These are phyloP conservation scores for Lithophane leautieri DNA, from an alignment of 2,888 invertebrate species.

Conservation along the genomic window DNA sequence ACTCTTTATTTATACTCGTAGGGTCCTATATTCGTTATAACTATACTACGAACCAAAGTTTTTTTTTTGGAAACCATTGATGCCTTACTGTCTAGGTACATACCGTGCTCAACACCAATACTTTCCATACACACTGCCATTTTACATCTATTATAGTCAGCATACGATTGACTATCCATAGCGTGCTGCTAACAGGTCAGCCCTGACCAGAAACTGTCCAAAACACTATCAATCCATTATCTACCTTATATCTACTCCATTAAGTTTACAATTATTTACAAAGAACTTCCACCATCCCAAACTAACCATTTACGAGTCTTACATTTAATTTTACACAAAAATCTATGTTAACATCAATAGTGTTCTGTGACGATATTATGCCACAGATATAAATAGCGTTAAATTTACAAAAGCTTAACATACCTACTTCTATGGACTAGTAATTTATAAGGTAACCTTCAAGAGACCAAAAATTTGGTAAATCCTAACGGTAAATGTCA, in stretches of 20 bases:
- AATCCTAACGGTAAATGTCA: slow-evolving; percentile 58
- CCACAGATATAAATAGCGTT: slow-evolving; percentile 64
- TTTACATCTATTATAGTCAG: slow-evolving; percentile 58
- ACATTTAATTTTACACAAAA: slow-evolving; percentile 69
- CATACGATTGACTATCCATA: slow-evolving; percentile 58
- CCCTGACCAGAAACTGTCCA: slow-evolving; percentile 58
- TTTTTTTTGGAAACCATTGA: slow-evolving; percentile 71
- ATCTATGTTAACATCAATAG: slow-evolving; percentile 69
- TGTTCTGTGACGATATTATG: slow-evolving; percentile 57
- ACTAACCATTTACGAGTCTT: slow-evolving; percentile 67
- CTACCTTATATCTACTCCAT: slow-evolving; percentile 73
- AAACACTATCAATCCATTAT: slow-evolving; percentile 71
- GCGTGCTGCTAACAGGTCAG: slow-evolving; percentile 64
- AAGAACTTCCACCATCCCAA: slow-evolving; percentile 66
- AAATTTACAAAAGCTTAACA: slow-evolving; percentile 84
- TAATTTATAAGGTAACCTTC: slow-evolving; percentile 83
- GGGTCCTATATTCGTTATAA: slow-evolving; percentile 76
- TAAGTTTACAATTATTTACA: slow-evolving; percentile 81
- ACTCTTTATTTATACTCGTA: slow-evolving; percentile 84
- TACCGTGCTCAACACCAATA: slow-evolving; percentile 86
- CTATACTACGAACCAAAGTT: slow-evolving; percentile 74
- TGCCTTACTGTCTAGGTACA: slow-evolving; percentile 81
- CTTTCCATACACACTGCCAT: slow-evolving; percentile 71
- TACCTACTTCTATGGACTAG: slow-evolving; percentile 85
- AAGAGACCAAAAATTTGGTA: slow-evolving; percentile 74